Percentiles rank a stretch among this genome's conserved stretches.
Evolutionary conservation across 2,113 vertebrate species (phyloP).

Genomic region (Pitta sordida): DNA sequence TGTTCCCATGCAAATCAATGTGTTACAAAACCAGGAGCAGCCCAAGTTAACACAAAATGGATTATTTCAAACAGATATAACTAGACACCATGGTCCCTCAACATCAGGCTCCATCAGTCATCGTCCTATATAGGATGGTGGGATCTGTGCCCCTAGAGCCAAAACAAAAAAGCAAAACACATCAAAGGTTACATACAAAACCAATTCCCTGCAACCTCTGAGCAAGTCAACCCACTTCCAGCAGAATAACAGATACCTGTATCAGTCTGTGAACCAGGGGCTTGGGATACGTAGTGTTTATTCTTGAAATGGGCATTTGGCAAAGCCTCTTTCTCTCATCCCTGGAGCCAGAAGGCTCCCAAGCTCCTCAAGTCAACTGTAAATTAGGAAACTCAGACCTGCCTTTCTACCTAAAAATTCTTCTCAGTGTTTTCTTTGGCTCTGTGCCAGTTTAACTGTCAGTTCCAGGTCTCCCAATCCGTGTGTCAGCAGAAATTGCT

Average conservation of each 20-base stretch:
- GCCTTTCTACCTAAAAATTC: conserved; percentile 1
- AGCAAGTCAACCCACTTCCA: background rate
- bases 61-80: background rate
- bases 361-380: background rate
- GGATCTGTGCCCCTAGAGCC: background rate
- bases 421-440: background rate
- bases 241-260: background rate
- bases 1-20: background rate
- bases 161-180: background rate
- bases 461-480: background rate
- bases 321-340: background rate
- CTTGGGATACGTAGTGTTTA: background rate
- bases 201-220: background rate
- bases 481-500: conserved; percentile 11
- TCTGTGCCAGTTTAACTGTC: background rate
- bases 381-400: background rate
- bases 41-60: background rate
- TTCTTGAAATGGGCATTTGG: background rate
- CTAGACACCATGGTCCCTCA: background rate
- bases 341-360: conserved; percentile 9
- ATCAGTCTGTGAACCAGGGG: background rate
- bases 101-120: background rate
- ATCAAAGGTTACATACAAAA: background rate
- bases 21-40: background rate
- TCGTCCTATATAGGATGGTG: background rate